A percentile compares a stretch with the other conserved stretches of the same genome.
Evolutionary conservation across 2,888 invertebrate species (phyloP).

Genomic region (Auanema freiburgensis): DNA sequence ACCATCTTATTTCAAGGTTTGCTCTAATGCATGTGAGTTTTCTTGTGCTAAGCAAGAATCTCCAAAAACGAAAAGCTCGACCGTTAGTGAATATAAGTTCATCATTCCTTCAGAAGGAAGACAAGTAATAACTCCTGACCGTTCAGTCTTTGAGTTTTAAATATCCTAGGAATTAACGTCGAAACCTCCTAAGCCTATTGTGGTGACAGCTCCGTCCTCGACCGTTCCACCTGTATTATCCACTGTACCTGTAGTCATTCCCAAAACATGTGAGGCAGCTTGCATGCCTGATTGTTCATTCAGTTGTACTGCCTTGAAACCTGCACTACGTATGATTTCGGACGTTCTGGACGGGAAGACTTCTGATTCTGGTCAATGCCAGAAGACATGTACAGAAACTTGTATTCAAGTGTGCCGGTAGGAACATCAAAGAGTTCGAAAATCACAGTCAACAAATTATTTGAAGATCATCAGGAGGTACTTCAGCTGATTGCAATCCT

Average conservation of each 20-base stretch:
- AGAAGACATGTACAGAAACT: slow-evolving; percentile 20
- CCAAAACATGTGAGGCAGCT: slow-evolving; percentile 8
- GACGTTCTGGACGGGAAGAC: slow-evolving; percentile 16
- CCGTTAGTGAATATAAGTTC: slow-evolving; percentile 32
- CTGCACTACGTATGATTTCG: slow-evolving; percentile 15
- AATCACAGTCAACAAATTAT: neutral
- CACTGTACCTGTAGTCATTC: slow-evolving; percentile 6
- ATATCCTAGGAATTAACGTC: neutral
- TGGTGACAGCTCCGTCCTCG: slow-evolving; percentile 7
- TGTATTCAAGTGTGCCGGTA: slow-evolving; percentile 19
- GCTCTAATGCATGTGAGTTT: slow-evolving; percentile 37
- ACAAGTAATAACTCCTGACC: slow-evolving; percentile 8
- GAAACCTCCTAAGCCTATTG: neutral
- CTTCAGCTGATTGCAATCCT: slow-evolving; percentile 30
- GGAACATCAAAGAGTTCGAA: neutral
- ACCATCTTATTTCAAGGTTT: slow-evolving; percentile 21
- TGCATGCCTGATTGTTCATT: slow-evolving; percentile 20
- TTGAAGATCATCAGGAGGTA: slow-evolving; percentile 31
- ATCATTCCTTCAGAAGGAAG: slow-evolving; percentile 30
- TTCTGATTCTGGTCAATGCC: slow-evolving; percentile 12
- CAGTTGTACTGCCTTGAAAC: slow-evolving; percentile 19
- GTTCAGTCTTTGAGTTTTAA: neutral
- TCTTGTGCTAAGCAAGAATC: slow-evolving; percentile 38
- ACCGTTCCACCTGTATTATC: neutral
- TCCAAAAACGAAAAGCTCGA: neutral